Evolutionary conservation across 2,113 vertebrate genomes (phyloP).

Genomic region (Trogon surrucura): DNA sequence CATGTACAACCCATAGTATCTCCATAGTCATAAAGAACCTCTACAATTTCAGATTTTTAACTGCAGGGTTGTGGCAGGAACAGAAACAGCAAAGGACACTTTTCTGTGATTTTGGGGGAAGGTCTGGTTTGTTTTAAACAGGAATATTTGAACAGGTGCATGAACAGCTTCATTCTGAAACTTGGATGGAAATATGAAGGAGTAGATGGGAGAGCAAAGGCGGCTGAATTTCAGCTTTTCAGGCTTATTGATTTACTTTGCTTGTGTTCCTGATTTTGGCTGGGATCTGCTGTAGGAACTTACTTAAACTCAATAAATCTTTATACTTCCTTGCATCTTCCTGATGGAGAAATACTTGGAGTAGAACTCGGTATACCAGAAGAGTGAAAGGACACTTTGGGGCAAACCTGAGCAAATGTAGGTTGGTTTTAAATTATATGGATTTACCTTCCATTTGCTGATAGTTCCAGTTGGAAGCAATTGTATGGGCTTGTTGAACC

Average conservation of each 20-base stretch:
- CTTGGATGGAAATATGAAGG: background rate
- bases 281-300: background rate
- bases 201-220: background rate
- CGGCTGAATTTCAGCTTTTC: background rate
- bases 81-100: fast-evolving
- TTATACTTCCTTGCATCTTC: fast-evolving
- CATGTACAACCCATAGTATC: fast-evolving
- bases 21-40: background rate
- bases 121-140: background rate
- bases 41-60: background rate
- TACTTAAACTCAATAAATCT: background rate
- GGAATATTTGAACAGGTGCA: background rate
- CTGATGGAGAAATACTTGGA: background rate
- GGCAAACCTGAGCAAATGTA: background rate
- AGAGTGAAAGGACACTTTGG: background rate
- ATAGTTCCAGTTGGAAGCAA: background rate
- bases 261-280: background rate
- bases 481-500: background rate
- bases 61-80: background rate
- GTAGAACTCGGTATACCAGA: fast-evolving
- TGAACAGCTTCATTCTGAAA: background rate
- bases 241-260: background rate
- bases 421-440: fast-evolving
- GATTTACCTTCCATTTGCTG: background rate
- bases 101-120: background rate